These are phyloP conservation scores for Acanthopagrus latus DNA, from an alignment of 2,797 vertebrate genomes.

Conservation along the genomic window DNA sequence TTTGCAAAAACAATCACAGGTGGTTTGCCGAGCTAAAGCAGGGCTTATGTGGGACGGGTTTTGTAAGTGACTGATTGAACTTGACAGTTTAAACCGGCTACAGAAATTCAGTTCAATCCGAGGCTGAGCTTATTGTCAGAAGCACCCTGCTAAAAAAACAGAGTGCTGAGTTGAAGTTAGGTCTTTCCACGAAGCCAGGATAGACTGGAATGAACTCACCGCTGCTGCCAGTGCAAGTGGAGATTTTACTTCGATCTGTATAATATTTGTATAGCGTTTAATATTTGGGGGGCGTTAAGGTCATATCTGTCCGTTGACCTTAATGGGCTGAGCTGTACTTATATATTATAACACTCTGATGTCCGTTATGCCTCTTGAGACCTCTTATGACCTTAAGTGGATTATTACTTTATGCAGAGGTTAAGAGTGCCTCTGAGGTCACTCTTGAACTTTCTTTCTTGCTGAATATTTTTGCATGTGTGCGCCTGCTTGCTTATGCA, in stretches of 20 bases:
- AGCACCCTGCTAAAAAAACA: neutral
- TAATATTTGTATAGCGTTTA: slow-evolving; percentile 51
- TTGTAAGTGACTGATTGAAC: neutral
- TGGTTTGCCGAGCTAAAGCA: neutral
- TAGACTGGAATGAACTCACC: neutral
- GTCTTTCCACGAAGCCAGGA: neutral
- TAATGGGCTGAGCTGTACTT: slow-evolving; percentile 15
- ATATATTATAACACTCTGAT: slow-evolving; percentile 35
- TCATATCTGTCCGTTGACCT: slow-evolving; percentile 47
- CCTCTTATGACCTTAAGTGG: slow-evolving; percentile 47
- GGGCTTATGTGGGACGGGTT: neutral
- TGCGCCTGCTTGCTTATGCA: neutral
- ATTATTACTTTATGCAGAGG: slow-evolving; percentile 39
- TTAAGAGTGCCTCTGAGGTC: slow-evolving; percentile 23
- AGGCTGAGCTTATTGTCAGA: neutral
- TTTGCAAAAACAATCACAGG: slow-evolving; percentile 12
- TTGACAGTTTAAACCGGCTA: neutral
- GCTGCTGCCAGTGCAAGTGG: neutral
- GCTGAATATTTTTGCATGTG: neutral
- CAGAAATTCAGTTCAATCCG: neutral
- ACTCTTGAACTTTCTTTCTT: neutral
- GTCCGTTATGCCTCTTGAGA: slow-evolving; percentile 25
- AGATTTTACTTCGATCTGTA: slow-evolving; percentile 28
- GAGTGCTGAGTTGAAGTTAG: neutral
- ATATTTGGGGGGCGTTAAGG: slow-evolving; percentile 46